Evolutionary conservation across 2,888 invertebrate species (phyloP).

Genomic region (Chrysotoxum bicinctum): DNA sequence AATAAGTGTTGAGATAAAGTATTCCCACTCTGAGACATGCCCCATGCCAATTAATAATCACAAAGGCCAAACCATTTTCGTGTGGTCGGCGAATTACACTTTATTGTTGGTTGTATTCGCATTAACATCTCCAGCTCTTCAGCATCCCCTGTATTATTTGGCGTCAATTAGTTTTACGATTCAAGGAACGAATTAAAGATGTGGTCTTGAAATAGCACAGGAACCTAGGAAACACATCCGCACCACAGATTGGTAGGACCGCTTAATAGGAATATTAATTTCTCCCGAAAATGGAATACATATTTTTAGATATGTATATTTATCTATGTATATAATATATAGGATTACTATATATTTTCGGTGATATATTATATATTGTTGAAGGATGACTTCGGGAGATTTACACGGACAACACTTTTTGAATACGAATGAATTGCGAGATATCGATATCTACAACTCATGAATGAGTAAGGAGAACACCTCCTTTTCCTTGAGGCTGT

Average conservation of each 20-base stretch:
- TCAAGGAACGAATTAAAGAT: conserved; percentile 26
- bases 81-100: not conserved
- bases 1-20: not conserved
- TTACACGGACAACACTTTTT: conserved; percentile 18
- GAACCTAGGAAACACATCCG: conserved; percentile 1
- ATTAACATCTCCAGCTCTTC: not conserved
- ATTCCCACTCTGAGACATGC: not conserved
- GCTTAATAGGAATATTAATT: conserved; percentile 39
- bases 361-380: conserved; percentile 1
- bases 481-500: not conserved
- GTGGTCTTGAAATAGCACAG: conserved; percentile 11
- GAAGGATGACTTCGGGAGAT: conserved; percentile 32
- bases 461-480: conserved; percentile 23
- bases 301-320: not conserved
- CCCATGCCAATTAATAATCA: conserved; percentile 26
- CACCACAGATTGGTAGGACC: not conserved
- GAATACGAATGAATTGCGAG: conserved; percentile 58
- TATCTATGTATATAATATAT: not conserved
- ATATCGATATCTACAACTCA: conserved; percentile 58
- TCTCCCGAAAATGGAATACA: not conserved
- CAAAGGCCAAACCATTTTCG: not conserved
- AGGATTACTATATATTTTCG: not conserved
- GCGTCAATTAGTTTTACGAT: conserved; percentile 44
- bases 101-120: not conserved
- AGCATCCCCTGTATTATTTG: not conserved